Evolutionary conservation across 2,797 vertebrate species (phyloP), one percentile per base, ranked within the genome.

Genomic region (Erpetoichthys calabaricus): DNA sequence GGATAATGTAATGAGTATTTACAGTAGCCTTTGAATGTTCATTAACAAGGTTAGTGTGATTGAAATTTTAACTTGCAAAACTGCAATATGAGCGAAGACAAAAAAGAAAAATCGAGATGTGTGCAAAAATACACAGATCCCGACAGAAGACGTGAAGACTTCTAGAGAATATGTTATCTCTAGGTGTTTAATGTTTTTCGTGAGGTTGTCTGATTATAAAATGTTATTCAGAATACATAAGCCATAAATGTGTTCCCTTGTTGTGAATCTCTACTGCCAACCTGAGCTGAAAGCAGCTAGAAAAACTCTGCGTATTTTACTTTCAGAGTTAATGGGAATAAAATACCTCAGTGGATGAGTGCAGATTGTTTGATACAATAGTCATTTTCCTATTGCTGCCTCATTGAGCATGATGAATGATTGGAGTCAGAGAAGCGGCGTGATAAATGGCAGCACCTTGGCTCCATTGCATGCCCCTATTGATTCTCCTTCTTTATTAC

Each of bases 291-390:
- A 88, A 90, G 56, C 69, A 68, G 90, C 89, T 92, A 84, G 88
- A 94, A 97, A 97, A 94, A 91, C 88, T 89, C 86, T 89, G 85
- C 89, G 90, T 97, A 98, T 98, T 98, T 91, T 94, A 94, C 94
- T 95, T 89, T 90, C 84, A 85, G 91, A 95, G 92, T 97, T 98
- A 98, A 98, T 98, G 94, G 94, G 94, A 98, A 98, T 98, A 97
- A 98, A 98, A 97, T 95, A 97, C 94, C 94, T 96, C 87, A 89
- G 95, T 98, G 95, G 94, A 97, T 98, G 95, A 98, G 95, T 98
- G 95, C 94, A 98, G 94, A 98, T 98, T 97, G 95, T 97, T 97
- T 98, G 95, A 98, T 98, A 98, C 95, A 98, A 98, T 98, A 98
- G 95, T 98, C 95, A 98, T 98, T 98, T 98, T 98, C 95, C 95